phyloP scores from a whole-genome alignment of 2,113 vertebrate species.

The Pomatostomus ruficeps region DNA sequence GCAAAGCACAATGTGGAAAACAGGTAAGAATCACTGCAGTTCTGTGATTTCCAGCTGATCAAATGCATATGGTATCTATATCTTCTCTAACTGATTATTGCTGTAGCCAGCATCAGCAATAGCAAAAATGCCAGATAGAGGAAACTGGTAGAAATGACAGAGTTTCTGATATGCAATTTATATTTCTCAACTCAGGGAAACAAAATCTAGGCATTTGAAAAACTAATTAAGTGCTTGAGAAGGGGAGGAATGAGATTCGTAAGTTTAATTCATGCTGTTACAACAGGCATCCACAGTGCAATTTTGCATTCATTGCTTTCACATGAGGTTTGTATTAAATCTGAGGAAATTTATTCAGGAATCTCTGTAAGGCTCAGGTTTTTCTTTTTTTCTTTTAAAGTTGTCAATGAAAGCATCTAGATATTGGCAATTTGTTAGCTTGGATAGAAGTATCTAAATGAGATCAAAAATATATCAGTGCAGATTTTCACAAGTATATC shows the following conservation, averaged over 20 bases:
- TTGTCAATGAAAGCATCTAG: background rate
- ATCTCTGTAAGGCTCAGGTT: background rate
- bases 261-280: background rate
- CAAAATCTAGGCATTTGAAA: background rate
- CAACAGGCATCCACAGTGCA: background rate
- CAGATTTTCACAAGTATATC: background rate
- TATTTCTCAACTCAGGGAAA: background rate
- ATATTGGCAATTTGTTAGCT: background rate
- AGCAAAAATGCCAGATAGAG: background rate
- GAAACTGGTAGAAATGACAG: background rate
- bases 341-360: background rate
- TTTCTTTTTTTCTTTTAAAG: background rate
- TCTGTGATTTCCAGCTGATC: background rate
- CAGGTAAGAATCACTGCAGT: background rate
- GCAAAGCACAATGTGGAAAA: background rate
- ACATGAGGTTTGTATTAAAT: background rate
- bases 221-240: conserved; percentile 17
- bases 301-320: background rate
- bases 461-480: background rate
- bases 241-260: background rate
- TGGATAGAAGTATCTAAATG: background rate
- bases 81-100: background rate
- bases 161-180: background rate
- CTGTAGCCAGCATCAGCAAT: background rate
- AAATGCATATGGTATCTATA: background rate